A percentile compares a stretch with the other conserved stretches of the same genome.
phyloP scores from a whole-genome alignment of 2,797 vertebrate species.

The Pseudomugil gertrudae region DNA sequence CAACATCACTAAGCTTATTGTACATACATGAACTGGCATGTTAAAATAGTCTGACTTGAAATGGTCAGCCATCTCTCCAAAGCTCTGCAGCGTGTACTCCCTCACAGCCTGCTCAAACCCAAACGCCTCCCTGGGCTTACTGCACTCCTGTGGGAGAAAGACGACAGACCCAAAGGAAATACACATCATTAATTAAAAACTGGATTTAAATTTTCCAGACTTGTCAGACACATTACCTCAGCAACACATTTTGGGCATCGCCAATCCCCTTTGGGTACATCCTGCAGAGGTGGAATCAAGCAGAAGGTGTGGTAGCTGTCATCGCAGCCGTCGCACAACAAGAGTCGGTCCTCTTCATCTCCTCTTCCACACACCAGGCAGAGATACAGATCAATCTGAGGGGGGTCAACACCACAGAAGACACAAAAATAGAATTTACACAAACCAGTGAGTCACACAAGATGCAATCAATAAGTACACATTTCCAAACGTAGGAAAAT shows the following conservation, averaged over 20 bases:
- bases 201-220: too few species aligned
- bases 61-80: constrained; percentile 99
- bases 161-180: too few species aligned
- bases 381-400: constrained; percentile 95
- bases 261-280: constrained; percentile 98
- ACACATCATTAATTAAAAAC: too few species aligned
- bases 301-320: constrained; percentile 99
- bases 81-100: constrained; percentile 96
- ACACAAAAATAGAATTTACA: background rate
- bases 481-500: background rate
- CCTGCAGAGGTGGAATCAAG: constrained; percentile 94
- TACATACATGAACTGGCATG: constrained; percentile 96
- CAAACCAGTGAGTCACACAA: background rate
- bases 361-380: constrained; percentile 97
- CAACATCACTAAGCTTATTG: background rate
- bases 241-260: constrained; percentile 97
- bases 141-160: constrained; percentile 89
- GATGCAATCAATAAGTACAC: background rate
- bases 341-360: constrained; percentile 93
- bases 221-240: constrained; percentile 84
- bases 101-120: constrained; percentile 97
- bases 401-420: background rate
- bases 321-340: constrained; percentile 97
- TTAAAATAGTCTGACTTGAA: constrained; percentile 99
- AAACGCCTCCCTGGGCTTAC: constrained; percentile 96